These are phyloP conservation scores for Atrichornis clamosus DNA, from an alignment of 2,113 vertebrate species.

Conservation along the genomic window DNA sequence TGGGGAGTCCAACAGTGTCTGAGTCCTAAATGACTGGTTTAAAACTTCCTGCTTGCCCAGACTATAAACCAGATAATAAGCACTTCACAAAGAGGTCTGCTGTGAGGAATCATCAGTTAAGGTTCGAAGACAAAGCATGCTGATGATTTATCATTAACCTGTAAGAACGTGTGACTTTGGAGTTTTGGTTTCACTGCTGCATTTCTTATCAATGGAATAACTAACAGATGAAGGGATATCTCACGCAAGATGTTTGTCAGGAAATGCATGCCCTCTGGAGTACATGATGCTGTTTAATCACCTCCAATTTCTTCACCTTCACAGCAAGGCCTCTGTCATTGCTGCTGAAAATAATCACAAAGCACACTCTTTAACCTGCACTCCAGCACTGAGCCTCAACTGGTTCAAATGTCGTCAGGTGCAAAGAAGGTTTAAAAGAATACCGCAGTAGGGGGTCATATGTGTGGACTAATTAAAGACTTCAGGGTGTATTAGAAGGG, in stretches of 20 bases:
- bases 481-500: accelerated
- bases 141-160: not conserved
- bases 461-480: not conserved
- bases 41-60: not conserved
- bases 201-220: not conserved
- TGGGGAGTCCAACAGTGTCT: not conserved
- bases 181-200: not conserved
- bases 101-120: not conserved
- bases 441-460: no score
- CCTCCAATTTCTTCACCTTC: not conserved
- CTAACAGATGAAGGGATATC: not conserved
- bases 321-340: not conserved
- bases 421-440: not conserved
- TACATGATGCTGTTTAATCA: not conserved
- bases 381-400: not conserved
- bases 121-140: not conserved
- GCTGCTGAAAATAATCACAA: not conserved
- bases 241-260: not conserved
- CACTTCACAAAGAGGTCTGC: not conserved
- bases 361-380: not conserved
- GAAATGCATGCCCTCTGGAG: not conserved
- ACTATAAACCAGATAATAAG: not conserved
- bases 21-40: not conserved
- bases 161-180: not conserved
- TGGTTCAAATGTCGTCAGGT: accelerated